Evolutionary conservation across 2,113 vertebrate genomes (phyloP), one percentile per base, ranked within the genome.

Genomic region (Microtus richardsoni): DNA sequence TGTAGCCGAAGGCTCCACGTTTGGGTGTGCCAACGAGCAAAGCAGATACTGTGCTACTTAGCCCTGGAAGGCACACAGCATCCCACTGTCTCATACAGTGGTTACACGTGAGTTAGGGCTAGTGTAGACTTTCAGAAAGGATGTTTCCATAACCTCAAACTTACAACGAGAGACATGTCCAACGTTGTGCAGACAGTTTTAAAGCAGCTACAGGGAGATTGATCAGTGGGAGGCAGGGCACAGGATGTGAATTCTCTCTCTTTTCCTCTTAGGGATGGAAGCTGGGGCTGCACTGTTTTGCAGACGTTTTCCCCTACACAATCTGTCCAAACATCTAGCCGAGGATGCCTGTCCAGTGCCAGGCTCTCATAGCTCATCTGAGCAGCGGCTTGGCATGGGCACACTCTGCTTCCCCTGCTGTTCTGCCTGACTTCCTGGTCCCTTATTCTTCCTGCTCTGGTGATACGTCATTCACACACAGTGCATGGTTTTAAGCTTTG

Each of bases 11-110:
- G 74, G 28, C 26, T 44, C 30, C 21, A 4, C 5, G 66, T 13
- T 19, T 11, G n/a, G 33, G 54, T 0, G 12, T 12, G 26, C 12
- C 47, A 21, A 39, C 2, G 90, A 77, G 82, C 22, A 1, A 54
- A 13, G 78, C 28, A 24, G 79, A n/a, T 26, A 30, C 8, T 0
- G 0, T 5, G 0, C 17, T 16, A 33, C 70, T 30, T 44, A 19
- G 49, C 3, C 33, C 84, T 0, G 44, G 16, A 77, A 92, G 68
- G 17, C 62, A 24, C 3, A 14, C 7, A 21, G 5, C 12, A 2
- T 33, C 58, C 1, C 28, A 36, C n/a, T 4, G 41, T 64, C 26
- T 2, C 1, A 6, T 24, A 49, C 71, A 10, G 7, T 5, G 79
- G 60, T 66, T 13, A 16, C 0, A 0, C 11, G 6, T 1, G 30